Percentiles rank a stretch among this genome's conserved stretches.
Conservation (phyloP, 1,140 invertebrate genomes). For the Penaeus vannamei region DNA sequence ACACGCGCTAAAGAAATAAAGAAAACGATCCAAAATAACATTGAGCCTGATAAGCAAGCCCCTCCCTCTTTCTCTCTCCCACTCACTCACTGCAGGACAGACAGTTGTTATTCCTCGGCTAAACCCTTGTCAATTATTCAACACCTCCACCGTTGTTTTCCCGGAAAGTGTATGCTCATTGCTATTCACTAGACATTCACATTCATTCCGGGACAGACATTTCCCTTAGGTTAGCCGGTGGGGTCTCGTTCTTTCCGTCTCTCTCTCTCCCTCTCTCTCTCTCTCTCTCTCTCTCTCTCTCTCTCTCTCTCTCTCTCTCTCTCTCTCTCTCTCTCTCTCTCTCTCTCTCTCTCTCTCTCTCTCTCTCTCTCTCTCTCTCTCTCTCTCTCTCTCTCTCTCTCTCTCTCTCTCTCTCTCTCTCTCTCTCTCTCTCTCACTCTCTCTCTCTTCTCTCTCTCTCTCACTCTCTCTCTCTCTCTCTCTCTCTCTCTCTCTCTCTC, state of each 20-base stretch:
- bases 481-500: too few species aligned
- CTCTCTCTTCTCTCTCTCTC: background rate
- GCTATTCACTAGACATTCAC: too few species aligned
- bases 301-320: background rate
- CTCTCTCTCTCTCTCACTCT: background rate
- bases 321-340: background rate
- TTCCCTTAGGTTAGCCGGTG: background rate
- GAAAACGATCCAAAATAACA: too few species aligned
- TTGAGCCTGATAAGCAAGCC: too few species aligned
- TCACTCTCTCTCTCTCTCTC: background rate
- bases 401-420: background rate
- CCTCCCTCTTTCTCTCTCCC: too few species aligned
- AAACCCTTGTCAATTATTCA: too few species aligned
- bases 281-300: background rate
- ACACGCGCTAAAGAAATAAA: too few species aligned
- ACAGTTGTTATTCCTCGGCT: too few species aligned
- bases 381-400: background rate
- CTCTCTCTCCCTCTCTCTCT: background rate
- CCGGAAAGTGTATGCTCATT: too few species aligned
- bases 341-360: too few species aligned
- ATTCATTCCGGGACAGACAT: background rate
- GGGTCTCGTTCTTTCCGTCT: background rate
- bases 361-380: background rate
- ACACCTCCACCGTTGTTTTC: too few species aligned
- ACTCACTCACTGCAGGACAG: too few species aligned